A percentile compares a stretch with the other conserved stretches of the same genome.
Evolutionary conservation across 1,140 invertebrate species (phyloP).

Genomic region (Drosophila serrata): DNA sequence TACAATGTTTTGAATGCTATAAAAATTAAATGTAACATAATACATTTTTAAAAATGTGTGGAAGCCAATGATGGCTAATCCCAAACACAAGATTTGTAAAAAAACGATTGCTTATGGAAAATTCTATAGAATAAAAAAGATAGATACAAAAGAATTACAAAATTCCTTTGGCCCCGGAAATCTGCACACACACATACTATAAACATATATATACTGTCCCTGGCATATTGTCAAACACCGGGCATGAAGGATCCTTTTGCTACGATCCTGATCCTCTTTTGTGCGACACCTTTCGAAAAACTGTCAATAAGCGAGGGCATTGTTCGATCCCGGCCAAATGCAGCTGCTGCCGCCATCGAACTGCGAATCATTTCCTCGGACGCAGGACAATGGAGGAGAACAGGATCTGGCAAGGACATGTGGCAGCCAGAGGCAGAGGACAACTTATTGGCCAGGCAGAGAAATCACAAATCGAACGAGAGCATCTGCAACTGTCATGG

Average conservation of each 20-base stretch:
- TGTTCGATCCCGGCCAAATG: constrained; percentile 41
- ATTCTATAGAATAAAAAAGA: constrained; percentile 11
- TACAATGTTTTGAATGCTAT: not conserved
- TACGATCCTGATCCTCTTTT: constrained; percentile 54
- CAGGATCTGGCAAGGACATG: constrained; percentile 37
- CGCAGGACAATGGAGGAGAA: constrained; percentile 49
- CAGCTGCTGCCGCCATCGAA: constrained; percentile 43
- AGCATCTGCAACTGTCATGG: constrained; percentile 72
- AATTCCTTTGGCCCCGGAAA: constrained; percentile 52
- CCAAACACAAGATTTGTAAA: not conserved
- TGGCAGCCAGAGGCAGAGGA: constrained; percentile 46
- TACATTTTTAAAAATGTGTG: not conserved
- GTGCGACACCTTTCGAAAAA: constrained; percentile 69
- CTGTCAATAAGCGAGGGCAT: constrained; percentile 75
- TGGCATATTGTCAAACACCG: constrained; percentile 44
- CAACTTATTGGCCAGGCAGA: constrained; percentile 68
- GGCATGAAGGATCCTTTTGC: constrained; percentile 43
- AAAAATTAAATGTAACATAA: not conserved
- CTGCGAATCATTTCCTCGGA: constrained; percentile 46
- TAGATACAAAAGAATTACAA: constrained; percentile 27
- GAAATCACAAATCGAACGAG: constrained; percentile 20
- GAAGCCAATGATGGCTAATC: not conserved
- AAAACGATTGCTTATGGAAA: constrained; percentile 24
- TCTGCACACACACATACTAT: constrained; percentile 24
- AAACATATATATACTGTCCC: not conserved